phyloP scores from a whole-genome alignment of 2,113 vertebrate species.

The Pogonocichla stellata region DNA sequence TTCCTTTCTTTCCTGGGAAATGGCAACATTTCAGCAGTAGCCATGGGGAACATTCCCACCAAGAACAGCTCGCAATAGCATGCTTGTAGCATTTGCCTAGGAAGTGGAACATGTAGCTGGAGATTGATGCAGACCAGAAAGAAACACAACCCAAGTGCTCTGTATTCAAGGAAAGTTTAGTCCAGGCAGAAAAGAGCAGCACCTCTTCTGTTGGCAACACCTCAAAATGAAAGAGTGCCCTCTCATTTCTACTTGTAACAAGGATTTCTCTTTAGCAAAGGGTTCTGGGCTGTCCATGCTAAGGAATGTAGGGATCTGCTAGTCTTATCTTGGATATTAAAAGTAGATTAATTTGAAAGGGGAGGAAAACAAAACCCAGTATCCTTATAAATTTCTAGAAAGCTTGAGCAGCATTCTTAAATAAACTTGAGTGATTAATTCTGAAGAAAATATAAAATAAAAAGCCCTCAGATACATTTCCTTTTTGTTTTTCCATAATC shows the following conservation, averaged over 20 bases:
- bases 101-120: not conserved
- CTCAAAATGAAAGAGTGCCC: not conserved
- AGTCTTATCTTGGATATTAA: not conserved
- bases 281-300: not conserved
- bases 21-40: not conserved
- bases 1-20: not conserved
- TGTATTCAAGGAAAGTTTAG: not conserved
- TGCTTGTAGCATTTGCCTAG: not conserved
- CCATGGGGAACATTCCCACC: not conserved
- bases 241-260: not conserved
- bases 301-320: not conserved
- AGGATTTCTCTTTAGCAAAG: not conserved
- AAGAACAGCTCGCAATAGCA: not conserved
- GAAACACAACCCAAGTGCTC: not conserved
- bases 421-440: not conserved
- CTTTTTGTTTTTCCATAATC: conserved; percentile 18
- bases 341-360: not conserved
- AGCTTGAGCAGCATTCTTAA: not conserved
- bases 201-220: not conserved
- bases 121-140: not conserved
- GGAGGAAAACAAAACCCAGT: not conserved
- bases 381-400: not conserved
- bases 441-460: conserved; percentile 31
- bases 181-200: not conserved
- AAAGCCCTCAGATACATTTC: not conserved